Percentiles rank a stretch among this genome's conserved stretches.
Evolutionary conservation across 2,888 invertebrate species (phyloP).

Genomic region (Nemoura dubitans): DNA sequence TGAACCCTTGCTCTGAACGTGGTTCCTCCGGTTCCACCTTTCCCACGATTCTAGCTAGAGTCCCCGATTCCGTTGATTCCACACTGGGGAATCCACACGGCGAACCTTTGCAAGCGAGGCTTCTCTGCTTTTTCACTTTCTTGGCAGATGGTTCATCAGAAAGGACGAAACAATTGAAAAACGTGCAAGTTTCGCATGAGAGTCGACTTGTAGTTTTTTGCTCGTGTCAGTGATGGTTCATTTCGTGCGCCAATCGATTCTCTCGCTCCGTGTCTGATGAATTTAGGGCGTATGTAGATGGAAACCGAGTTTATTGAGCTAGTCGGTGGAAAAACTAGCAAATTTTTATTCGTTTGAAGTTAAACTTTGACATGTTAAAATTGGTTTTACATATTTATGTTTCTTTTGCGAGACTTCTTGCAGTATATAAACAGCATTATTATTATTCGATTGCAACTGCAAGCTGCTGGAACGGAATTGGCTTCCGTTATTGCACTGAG

Average conservation of each 20-base stretch:
- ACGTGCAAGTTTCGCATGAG: conserved; percentile 32
- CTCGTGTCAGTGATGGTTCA: background rate
- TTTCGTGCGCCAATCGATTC: conserved; percentile 24
- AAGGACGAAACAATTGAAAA: conserved; percentile 33
- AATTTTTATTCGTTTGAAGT: conserved; percentile 35
- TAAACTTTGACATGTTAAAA: conserved; percentile 34
- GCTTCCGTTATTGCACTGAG: background rate
- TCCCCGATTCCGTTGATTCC: conserved; percentile 18
- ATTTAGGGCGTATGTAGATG: conserved; percentile 2
- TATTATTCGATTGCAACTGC: conserved; percentile 13
- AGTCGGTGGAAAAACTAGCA: background rate
- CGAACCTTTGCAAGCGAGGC: background rate
- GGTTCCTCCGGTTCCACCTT: background rate
- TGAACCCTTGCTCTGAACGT: background rate
- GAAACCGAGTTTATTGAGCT: conserved; percentile 16
- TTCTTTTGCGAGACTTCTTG: conserved; percentile 7
- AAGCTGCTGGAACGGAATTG: background rate
- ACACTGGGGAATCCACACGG: background rate
- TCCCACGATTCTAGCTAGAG: background rate
- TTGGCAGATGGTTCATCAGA: conserved; percentile 30
- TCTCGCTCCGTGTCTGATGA: conserved; percentile 9
- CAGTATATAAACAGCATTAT: conserved; percentile 4
- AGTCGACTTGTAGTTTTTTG: background rate
- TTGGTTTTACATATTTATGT: conserved; percentile 34
- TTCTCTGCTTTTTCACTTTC: conserved; percentile 27